Base-by-base conservation (phyloP, 2,797 vertebrate species). In the Cryptoprocta ferox region DNA sequence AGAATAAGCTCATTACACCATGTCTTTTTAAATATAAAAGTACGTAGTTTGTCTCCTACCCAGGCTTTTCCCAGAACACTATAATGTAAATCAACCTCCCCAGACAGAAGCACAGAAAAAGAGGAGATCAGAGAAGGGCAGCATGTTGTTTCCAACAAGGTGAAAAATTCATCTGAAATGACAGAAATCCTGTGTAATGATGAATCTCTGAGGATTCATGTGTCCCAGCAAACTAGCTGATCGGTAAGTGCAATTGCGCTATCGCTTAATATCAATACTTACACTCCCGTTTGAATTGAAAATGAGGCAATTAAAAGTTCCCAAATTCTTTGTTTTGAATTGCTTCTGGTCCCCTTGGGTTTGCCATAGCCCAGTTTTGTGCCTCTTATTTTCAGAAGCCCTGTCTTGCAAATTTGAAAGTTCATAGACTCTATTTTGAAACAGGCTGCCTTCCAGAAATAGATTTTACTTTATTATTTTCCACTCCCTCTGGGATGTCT, bases 381-480 rank as follows among this genome's bases (percentile, higher is more conserved):
- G 80, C 89, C 75, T 83, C 75, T 95, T 98, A 95, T 87, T 87
- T 97, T 95, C 88, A 93, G 91, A 79, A 97, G 70, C 32, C 89
- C 82, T 98, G 93, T 98, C 97, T 98, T 97, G 97, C 97, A 98
- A 97, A 98, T 98, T 95, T 96, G 90, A 97, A 98, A 98, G 95
- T 97, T 86, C 90, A 32, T 94, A 94, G 88, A 98, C 94, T 96
- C 95, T 98, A 95, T 98, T 98, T 98, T 98, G 78, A 97, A 98
- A 81, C 26, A 96, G 97, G 97, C 97, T 98, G 96, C 75, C 14
- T 87, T 98, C 98, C 97, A 98, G 98, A 98, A 98, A 97, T 98
- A 98, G 88, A 89, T 97, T 98, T 98, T 97, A 97, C 97, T 98
- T 98, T 98, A 98, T 98, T 98, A 98, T 99, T 98, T 98, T 97